A percentile compares a stretch with the other conserved stretches of the same genome.
Conservation (phyloP, 1,140 invertebrate species). For the Thalassaphorura encarpata region DNA sequence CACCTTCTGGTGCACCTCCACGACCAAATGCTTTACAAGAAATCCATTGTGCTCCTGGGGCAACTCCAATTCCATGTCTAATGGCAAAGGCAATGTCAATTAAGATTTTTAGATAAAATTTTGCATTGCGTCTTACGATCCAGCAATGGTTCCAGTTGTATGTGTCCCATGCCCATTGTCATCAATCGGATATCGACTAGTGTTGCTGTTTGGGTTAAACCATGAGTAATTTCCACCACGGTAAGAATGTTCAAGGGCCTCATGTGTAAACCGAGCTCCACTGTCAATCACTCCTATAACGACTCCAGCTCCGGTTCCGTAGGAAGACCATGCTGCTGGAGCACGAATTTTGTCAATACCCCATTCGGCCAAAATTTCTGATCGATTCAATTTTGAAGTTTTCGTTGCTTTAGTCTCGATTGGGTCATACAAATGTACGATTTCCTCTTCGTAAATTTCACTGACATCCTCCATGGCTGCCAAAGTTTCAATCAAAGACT, state of each 20-base stretch:
- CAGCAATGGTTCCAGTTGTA: constrained; percentile 2
- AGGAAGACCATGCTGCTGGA: constrained; percentile 7
- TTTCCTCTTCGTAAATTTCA: neutral
- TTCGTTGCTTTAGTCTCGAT: neutral
- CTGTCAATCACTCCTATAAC: constrained; percentile 9
- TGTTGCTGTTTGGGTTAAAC: constrained; percentile 5
- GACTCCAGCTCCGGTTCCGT: neutral
- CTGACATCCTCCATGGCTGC: neutral
- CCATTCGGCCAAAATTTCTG: neutral
- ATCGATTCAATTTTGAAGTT: neutral
- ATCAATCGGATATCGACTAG: constrained; percentile 8
- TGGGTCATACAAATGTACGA: neutral
- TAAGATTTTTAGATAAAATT: neutral
- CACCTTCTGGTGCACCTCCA: neutral
- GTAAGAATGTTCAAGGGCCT: constrained; percentile 1
- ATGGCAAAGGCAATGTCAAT: neutral
- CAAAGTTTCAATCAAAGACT: neutral
- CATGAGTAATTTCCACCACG: neutral
- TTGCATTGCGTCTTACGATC: neutral
- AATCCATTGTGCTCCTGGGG: constrained; percentile 4
- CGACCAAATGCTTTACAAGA: constrained; percentile 1
- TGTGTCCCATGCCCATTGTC: constrained; percentile 15
- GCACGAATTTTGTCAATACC: constrained; percentile 6
- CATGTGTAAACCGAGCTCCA: constrained; percentile 12
- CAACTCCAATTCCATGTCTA: constrained; percentile 5